Conservation (phyloP, 2,113 vertebrate genomes). For the Pelecanoides urinatrix region DNA sequence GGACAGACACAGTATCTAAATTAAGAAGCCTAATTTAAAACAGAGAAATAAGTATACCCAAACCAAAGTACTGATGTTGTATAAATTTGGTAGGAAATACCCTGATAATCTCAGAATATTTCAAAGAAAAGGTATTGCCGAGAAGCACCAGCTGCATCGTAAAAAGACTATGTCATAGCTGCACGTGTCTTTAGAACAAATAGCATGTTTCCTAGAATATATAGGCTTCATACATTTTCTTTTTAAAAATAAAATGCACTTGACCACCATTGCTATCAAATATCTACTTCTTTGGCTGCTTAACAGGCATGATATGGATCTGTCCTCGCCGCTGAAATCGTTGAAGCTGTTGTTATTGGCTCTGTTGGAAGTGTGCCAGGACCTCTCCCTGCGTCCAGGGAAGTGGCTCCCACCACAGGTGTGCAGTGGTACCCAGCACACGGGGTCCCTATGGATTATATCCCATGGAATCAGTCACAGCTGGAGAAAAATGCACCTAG, state of each 20-base stretch:
- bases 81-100: background rate
- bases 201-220: background rate
- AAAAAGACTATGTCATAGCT: background rate
- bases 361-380: background rate
- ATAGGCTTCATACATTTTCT: background rate
- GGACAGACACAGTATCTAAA: background rate
- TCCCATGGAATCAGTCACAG: background rate
- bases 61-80: background rate
- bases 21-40: background rate
- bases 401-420: background rate
- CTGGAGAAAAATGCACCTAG: background rate
- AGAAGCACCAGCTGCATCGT: background rate
- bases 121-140: background rate
- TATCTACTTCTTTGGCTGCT: background rate
- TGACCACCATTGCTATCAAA: background rate
- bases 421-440: background rate
- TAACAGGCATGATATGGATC: background rate
- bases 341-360: background rate
- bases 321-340: background rate
- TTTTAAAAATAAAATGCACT: background rate
- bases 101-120: background rate
- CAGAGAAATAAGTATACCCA: background rate
- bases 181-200: background rate
- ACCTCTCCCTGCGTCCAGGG: background rate
- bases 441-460: rapidly evolving